A percentile compares a stretch with the other conserved stretches of the same genome.
These are phyloP conservation scores for Melanotaenia boesemani DNA, from an alignment of 2,797 vertebrate genomes.

Conservation along the genomic window DNA sequence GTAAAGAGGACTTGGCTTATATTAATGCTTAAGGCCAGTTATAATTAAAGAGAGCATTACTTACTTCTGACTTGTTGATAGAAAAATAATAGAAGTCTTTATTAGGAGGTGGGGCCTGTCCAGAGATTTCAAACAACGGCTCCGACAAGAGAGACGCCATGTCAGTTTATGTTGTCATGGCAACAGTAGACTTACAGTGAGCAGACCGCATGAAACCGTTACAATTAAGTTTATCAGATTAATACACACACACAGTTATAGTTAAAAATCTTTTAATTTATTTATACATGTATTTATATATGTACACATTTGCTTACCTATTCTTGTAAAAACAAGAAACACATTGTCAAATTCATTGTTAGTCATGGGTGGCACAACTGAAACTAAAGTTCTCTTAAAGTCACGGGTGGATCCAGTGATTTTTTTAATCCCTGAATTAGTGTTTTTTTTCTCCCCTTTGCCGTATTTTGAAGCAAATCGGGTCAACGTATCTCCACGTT, in stretches of 20 bases:
- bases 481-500: neutral
- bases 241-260: constrained; percentile 50
- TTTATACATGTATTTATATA: constrained; percentile 90
- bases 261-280: constrained; percentile 89
- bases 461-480: constrained; percentile 41
- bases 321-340: constrained; percentile 78
- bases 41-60: constrained; percentile 32
- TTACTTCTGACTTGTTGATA: constrained; percentile 80
- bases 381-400: constrained; percentile 44
- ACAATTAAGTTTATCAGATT: no score
- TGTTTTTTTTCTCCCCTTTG: neutral
- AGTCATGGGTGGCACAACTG: constrained; percentile 71
- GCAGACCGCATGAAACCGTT: no score
- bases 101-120: constrained; percentile 78
- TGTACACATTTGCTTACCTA: constrained; percentile 84
- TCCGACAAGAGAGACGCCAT: constrained; percentile 87
- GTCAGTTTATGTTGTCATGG: constrained; percentile 55
- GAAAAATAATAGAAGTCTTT: constrained; percentile 82
- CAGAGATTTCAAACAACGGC: constrained; percentile 77
- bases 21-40: neutral
- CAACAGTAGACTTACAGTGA: constrained; percentile 28
- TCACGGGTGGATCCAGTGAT: constrained; percentile 34
- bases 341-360: constrained; percentile 73
- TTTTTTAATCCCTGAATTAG: constrained; percentile 23
- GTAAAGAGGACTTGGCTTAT: neutral